These are phyloP conservation scores for Porites evermanni DNA, from an alignment of 92 coral and sea anemone genomes.

Conservation along the genomic window DNA sequence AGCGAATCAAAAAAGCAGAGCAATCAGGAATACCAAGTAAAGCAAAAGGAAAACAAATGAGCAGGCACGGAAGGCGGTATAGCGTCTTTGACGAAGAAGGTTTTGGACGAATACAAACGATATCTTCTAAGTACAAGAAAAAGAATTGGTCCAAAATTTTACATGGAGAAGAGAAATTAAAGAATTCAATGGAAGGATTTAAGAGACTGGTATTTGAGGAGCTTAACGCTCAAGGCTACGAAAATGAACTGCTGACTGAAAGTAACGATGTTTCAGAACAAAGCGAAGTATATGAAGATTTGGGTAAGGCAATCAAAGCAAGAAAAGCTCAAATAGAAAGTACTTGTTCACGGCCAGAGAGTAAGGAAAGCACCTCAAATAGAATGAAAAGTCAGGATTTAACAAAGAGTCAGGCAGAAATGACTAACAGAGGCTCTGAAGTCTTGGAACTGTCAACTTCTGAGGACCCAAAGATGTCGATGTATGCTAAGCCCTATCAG, in stretches of 20 bases:
- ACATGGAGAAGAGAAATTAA: constrained; percentile 51
- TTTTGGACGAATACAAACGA: constrained; percentile 46
- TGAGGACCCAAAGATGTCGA: not conserved
- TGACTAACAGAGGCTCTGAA: not conserved
- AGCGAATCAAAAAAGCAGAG: constrained; percentile 42
- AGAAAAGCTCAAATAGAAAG: not conserved
- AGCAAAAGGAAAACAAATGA: not conserved
- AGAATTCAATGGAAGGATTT: constrained; percentile 31
- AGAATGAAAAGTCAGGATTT: not conserved
- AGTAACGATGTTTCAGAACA: not conserved
- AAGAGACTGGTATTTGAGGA: constrained; percentile 19
- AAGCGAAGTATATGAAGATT: not conserved
- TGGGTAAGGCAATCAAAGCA: not conserved
- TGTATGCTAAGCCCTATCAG: not conserved
- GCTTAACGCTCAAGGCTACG: not conserved
- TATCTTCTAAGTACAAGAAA: constrained; percentile 58
- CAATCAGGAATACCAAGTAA: not conserved
- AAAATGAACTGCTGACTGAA: not conserved
- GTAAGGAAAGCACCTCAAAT: not conserved
- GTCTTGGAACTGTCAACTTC: not conserved
- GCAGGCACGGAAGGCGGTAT: constrained; percentile 25
- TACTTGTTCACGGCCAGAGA: not conserved
- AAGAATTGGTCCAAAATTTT: constrained; percentile 75
- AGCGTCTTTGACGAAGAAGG: constrained; percentile 46
- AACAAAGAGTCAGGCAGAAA: not conserved